Conservation (phyloP, 2,888 invertebrate genomes). For the Palloptera scutellata region DNA sequence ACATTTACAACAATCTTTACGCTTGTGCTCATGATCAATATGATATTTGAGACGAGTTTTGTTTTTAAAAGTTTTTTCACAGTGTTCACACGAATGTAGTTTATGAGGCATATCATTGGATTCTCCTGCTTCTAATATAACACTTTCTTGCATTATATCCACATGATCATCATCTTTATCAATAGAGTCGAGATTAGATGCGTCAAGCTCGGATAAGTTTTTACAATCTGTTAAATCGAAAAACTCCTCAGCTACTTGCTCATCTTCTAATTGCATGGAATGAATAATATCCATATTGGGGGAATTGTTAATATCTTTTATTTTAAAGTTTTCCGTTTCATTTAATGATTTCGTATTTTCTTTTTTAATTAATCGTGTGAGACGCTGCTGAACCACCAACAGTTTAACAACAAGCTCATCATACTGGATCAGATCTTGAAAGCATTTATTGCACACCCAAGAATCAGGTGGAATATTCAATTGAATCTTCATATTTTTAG, state of each 20-base stretch:
- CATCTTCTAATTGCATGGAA: too few species aligned
- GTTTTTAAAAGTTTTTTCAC: slow-evolving; percentile 28
- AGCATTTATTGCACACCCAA: slow-evolving; percentile 41
- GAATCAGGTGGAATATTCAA: slow-evolving; percentile 34
- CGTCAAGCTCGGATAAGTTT: slow-evolving; percentile 14
- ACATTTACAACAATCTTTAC: slow-evolving; percentile 32
- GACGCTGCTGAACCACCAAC: slow-evolving; percentile 38
- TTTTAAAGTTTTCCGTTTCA: slow-evolving; percentile 2
- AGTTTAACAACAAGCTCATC: slow-evolving; percentile 43
- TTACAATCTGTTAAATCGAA: slow-evolving; percentile 18
- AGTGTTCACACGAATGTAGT: background rate
- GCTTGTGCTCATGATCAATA: slow-evolving; percentile 35
- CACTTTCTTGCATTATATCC: slow-evolving; percentile 13
- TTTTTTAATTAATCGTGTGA: slow-evolving; percentile 20
- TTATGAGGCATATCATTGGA: background rate
- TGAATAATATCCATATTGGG: too few species aligned
- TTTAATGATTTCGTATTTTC: slow-evolving; percentile 5
- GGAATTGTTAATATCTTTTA: too few species aligned
- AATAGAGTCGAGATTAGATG: background rate
- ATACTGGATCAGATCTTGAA: slow-evolving; percentile 40
- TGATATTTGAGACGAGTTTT: slow-evolving; percentile 34
- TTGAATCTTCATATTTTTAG: slow-evolving; percentile 36
- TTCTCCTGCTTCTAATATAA: slow-evolving; percentile 1
- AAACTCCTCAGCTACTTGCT: slow-evolving; percentile 13
- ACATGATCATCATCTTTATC: slow-evolving; percentile 26